phyloP scores from a whole-genome alignment of 1,140 invertebrate species.

The Lepidurus arcticus region DNA sequence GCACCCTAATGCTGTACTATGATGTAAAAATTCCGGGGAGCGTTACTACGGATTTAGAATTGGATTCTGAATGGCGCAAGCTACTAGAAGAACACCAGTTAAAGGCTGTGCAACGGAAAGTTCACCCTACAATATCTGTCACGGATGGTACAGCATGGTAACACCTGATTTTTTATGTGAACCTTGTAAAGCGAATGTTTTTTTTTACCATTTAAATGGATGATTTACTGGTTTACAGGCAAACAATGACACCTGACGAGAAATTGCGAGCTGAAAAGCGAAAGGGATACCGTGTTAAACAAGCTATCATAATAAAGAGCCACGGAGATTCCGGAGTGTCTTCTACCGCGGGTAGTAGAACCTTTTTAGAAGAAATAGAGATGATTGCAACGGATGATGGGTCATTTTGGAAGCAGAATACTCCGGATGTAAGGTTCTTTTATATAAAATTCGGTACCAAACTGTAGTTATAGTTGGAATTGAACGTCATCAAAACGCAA shows the following conservation, averaged over 20 bases:
- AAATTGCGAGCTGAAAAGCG: conserved; percentile 16
- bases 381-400: conserved; percentile 25
- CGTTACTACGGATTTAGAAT: conserved; percentile 29
- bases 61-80: conserved; percentile 24
- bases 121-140: conserved; percentile 27
- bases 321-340: conserved; percentile 12
- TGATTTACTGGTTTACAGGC: not conserved
- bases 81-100: not conserved
- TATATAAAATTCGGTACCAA: not conserved
- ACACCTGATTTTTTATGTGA: not conserved
- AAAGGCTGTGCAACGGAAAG: not conserved
- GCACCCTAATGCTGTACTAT: conserved; percentile 22
- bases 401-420: conserved; percentile 24
- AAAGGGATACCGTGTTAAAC: not conserved
- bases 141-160: conserved; percentile 26
- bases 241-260: not conserved
- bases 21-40: conserved; percentile 18
- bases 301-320: not conserved
- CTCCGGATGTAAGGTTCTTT: not conserved
- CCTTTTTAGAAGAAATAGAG: not conserved
- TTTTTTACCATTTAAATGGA: not conserved
- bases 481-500: not conserved
- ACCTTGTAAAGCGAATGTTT: not conserved
- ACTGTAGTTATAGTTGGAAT: not conserved
- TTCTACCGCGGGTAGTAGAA: not conserved